Base-by-base conservation (phyloP, 1,140 invertebrate genomes). In the Macrocentrus cingulum region DNA sequence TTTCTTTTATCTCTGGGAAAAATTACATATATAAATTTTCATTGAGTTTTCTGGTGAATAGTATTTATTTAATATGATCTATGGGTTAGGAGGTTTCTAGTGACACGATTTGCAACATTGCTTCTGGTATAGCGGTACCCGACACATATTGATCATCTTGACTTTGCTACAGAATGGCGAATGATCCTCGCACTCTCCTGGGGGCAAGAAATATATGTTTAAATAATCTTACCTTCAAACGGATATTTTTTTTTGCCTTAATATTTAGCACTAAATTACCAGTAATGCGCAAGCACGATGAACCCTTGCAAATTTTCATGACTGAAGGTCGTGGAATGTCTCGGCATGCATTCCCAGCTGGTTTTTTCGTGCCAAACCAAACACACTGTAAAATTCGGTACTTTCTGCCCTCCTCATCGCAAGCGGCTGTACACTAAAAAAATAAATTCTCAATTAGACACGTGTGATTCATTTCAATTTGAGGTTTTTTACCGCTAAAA, bases 351-450 rank as follows among this genome's bases (percentile, higher is more conserved):
- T 89, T 89, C 11, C 89, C 91, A 6, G 92, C 91, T 19, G 90
- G 85, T 66, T 88, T 85, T 66, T 89, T 88, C 13, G 87, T 89
- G 34, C 88, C 88, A 65, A 85, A 88, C 92, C 92, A 95, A 46
- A 94, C 91, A 74, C 93, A 96, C 66, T 92, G 88, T 32, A 95
- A 78, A 63, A 90, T 88, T 63, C 92, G 83, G 67, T 91, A 92
- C 75, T 91, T 90, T 41, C 90, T 85, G 1, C 92, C 92, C 18
- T 83, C 83, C 39, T 81, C 79, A 50, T 85, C 86, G 70, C 92
- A 95, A 2, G 83, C 76, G 41, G 89, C 90, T 62, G 87, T 84
- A 72, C 92, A 95, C 91, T 94, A 65, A 41, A 71, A n/a, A 59
- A 57, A 20, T 18, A 22, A 9, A 41, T 36, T 13, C 2, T 23